A percentile compares a stretch with the other conserved stretches of the same genome.
phyloP scores from a whole-genome alignment of 2,113 vertebrate genomes.

The Chaetorhynchus papuensis region DNA sequence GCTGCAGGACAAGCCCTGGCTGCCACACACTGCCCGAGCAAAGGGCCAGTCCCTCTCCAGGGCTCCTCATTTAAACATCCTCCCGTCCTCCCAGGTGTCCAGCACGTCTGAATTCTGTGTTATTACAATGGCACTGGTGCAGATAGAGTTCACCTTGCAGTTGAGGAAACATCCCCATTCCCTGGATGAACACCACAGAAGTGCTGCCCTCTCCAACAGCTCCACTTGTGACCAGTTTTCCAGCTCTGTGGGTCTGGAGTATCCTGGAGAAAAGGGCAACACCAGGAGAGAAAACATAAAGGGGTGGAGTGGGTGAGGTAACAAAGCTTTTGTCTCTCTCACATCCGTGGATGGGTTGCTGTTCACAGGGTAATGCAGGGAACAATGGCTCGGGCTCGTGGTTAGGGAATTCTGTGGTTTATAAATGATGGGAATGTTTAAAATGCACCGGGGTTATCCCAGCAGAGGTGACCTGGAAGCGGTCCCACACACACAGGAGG shows the following conservation, averaged over 20 bases:
- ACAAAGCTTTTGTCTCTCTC: background rate
- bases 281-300: background rate
- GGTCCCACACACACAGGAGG: background rate
- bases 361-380: background rate
- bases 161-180: background rate
- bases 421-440: background rate
- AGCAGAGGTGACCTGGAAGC: background rate
- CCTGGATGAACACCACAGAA: background rate
- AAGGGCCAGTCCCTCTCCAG: background rate
- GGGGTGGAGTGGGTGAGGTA: background rate
- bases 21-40: fast-evolving
- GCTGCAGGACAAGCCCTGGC: background rate
- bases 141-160: background rate
- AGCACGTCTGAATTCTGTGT: background rate
- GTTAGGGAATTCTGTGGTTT: background rate
- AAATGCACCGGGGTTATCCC: background rate
- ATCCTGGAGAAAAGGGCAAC: background rate
- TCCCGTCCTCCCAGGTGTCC: background rate
- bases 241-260: background rate
- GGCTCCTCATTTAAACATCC: background rate
- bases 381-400: background rate
- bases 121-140: background rate
- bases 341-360: background rate
- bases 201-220: background rate
- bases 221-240: background rate